Base-by-base conservation (phyloP, 1,140 invertebrate genomes). In the Phenacoccus solenopsis region DNA sequence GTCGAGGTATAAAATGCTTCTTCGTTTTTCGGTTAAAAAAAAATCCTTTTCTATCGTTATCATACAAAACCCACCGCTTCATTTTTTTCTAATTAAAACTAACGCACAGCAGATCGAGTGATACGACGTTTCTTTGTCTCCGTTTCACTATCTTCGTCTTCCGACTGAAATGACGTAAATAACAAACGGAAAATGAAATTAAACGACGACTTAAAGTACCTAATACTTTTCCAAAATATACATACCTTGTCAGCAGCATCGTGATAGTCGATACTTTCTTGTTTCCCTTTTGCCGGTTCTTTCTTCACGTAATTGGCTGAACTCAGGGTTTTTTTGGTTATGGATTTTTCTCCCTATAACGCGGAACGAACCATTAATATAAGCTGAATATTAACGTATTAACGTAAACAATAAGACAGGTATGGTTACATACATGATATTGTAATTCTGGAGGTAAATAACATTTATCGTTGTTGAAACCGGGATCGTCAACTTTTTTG, bases 401-500 rank as follows among this genome's bases (percentile, higher is more conserved):
- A 49, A 32, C 5, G 38, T 49, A 49, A n/a, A 16, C 20, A n/a
- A n/a, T n/a, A n/a, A n/a, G n/a, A 49, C 16, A 5, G 38, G 38
- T n/a, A 49, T 49, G 5, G 4, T 32, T 49, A 32, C 57, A 69
- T 73, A 74, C 73, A 64, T 70, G 72, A 28, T 72, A 69, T 67
- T 76, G 75, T 10, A 77, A 71, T 67, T 77, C 75, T 21, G 72
- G 57, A 12, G 76, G 76, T 21, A 90, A 78, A 78, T 89, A 90
- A 64, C 69, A 67, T 67, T 84, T 82, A 28, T 83, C 84, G 77
- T 92, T 93, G 13, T 85, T 79, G 76, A 87, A 85, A 73, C 81
- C 76, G 0, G 79, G 80, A 71, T 90, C 88, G 2, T 86, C 84
- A 74, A 87, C 84, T 72, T 86, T 84, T 72, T 86, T 85, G 79